These are phyloP conservation scores for Drosophila buzzatii DNA, from an alignment of 2,888 invertebrate species.

Conservation along the genomic window DNA sequence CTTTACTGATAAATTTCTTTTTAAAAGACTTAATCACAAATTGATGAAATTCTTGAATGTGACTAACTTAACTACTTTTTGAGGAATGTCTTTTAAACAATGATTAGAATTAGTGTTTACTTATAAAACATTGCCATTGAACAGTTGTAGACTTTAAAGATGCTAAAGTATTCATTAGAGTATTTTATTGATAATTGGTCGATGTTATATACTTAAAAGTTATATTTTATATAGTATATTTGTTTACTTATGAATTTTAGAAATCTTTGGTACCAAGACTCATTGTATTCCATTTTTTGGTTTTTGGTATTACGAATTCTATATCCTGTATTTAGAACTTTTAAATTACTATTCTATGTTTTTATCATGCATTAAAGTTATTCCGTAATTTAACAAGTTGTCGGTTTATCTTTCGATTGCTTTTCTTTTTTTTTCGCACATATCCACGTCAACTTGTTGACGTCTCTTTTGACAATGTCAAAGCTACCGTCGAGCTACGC, in stretches of 20 bases:
- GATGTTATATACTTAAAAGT: background rate
- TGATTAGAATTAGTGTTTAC: background rate
- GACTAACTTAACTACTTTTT: background rate
- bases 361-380: background rate
- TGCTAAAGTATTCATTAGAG: background rate
- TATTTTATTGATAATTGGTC: background rate
- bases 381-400: background rate
- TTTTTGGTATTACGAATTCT: too few relatives aligned
- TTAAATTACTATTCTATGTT: background rate
- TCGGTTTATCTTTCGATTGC: background rate
- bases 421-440: conserved; percentile 12
- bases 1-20: conserved; percentile 9
- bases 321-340: too few relatives aligned
- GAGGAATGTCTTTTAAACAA: background rate
- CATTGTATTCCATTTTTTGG: too few relatives aligned
- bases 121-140: background rate
- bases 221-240: too few relatives aligned
- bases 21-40: background rate
- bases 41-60: conserved; percentile 8
- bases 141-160: background rate
- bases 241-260: too few relatives aligned
- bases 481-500: conserved; percentile 60
- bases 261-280: too few relatives aligned
- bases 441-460: conserved; percentile 58
- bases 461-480: conserved; percentile 44